A percentile compares a stretch with the other conserved stretches of the same genome.
phyloP scores from a whole-genome alignment of 2,888 invertebrate species.

The Mantis religiosa region DNA sequence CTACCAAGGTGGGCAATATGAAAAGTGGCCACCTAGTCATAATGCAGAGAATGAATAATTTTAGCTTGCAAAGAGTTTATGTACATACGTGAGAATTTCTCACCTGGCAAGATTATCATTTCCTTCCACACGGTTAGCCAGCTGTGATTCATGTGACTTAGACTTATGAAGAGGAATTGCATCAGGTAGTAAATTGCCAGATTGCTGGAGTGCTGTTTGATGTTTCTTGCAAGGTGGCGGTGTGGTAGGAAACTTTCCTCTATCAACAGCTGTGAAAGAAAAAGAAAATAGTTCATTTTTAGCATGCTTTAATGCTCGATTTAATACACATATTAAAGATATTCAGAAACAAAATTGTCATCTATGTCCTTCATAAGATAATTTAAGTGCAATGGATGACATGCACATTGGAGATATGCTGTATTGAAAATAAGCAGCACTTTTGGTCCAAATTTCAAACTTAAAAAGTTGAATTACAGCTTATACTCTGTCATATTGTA shows the following conservation, averaged over 20 bases:
- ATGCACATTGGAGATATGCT: too few relatives aligned
- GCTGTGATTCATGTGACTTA: constrained; percentile 87
- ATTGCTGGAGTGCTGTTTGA: constrained; percentile 53
- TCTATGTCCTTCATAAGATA: constrained; percentile 8
- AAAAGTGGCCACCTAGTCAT: too few relatives aligned
- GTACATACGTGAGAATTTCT: not conserved
- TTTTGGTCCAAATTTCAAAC: too few relatives aligned
- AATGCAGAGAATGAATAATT: too few relatives aligned
- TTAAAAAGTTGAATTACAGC: too few relatives aligned
- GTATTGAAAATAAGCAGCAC: too few relatives aligned
- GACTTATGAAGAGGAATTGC: constrained; percentile 76
- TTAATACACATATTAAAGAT: not conserved
- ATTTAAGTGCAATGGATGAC: too few relatives aligned
- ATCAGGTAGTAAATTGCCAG: constrained; percentile 44
- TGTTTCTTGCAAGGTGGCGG: constrained; percentile 77
- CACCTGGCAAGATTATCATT: constrained; percentile 44
- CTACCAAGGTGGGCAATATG: too few relatives aligned
- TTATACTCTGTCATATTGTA: too few relatives aligned
- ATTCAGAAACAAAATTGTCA: too few relatives aligned
- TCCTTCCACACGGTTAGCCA: constrained; percentile 61
- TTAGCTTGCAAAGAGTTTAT: too few relatives aligned
- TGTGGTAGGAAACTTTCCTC: constrained; percentile 70
- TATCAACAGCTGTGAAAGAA: constrained; percentile 36
- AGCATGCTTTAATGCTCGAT: not conserved
- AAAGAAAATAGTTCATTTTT: not conserved